Conservation (phyloP, 2,113 vertebrate genomes). For the Mustelus asterias region DNA sequence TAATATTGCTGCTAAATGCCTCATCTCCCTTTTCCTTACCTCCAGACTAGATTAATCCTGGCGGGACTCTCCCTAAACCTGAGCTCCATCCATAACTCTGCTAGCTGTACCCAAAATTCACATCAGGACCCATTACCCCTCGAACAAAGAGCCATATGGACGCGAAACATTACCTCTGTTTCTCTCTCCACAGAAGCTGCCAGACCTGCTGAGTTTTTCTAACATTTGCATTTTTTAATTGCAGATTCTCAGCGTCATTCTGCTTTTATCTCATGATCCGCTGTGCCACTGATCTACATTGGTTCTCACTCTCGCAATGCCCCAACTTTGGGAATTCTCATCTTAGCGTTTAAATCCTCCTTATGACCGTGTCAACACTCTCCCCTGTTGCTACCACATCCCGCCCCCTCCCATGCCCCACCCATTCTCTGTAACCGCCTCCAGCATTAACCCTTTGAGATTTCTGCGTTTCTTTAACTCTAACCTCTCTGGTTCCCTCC, state of each 20-base stretch:
- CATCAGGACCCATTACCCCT: neutral
- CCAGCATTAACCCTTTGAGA: neutral
- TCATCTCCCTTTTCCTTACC: neutral
- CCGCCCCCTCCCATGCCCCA: no score
- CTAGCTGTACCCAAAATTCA: neutral
- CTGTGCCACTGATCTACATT: neutral
- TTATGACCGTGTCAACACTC: neutral
- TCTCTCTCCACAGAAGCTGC: no score
- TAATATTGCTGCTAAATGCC: neutral
- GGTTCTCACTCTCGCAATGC: neutral
- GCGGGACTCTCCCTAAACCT: neutral
- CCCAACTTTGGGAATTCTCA: neutral
- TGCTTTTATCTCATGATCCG: no score
- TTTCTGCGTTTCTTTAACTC: neutral
- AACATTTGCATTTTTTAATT: no score
- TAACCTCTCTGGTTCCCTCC: neutral
- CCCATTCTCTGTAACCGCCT: neutral
- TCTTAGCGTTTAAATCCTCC: neutral
- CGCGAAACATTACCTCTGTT: no score
- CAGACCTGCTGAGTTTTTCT: no score
- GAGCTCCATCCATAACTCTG: neutral
- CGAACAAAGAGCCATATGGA: no score
- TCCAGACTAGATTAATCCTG: neutral
- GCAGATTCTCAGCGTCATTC: no score
- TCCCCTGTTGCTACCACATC: no score